phyloP scores from a whole-genome alignment of 2,113 vertebrate genomes.

The Empidonax alnorum region DNA sequence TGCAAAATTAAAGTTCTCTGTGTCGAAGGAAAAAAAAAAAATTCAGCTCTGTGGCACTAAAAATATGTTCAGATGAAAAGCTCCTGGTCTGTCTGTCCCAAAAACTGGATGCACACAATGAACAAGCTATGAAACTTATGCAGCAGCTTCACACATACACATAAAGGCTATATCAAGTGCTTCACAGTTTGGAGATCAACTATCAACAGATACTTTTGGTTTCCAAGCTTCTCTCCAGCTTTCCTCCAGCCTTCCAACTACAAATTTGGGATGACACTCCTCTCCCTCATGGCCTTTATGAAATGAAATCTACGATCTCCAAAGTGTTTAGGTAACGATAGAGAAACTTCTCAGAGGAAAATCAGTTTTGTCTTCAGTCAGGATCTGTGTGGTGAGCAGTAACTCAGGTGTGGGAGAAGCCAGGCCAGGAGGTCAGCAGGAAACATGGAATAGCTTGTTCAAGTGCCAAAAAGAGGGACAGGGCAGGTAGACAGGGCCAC shows the following conservation, averaged over 20 bases:
- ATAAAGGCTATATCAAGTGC: background rate
- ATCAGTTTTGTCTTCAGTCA: background rate
- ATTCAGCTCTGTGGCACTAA: background rate
- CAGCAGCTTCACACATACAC: background rate
- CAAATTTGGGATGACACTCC: background rate
- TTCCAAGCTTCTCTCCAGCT: background rate
- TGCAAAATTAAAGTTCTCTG: background rate
- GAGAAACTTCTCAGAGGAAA: background rate
- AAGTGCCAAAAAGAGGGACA: rapidly evolving
- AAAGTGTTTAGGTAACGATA: background rate
- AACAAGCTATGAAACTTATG: background rate
- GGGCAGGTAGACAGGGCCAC: background rate
- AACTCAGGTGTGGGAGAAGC: background rate
- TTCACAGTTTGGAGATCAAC: background rate
- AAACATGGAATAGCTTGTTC: rapidly evolving
- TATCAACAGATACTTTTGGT: background rate
- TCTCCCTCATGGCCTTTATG: background rate
- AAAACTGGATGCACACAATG: background rate
- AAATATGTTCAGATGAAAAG: background rate
- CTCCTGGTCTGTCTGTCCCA: background rate
- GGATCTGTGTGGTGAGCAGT: background rate
- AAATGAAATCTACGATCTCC: background rate
- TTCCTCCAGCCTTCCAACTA: background rate
- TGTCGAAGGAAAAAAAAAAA: background rate
- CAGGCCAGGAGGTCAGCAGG: background rate